phyloP scores from a whole-genome alignment of 2,797 vertebrate species.

The Lophotriccus pileatus region DNA sequence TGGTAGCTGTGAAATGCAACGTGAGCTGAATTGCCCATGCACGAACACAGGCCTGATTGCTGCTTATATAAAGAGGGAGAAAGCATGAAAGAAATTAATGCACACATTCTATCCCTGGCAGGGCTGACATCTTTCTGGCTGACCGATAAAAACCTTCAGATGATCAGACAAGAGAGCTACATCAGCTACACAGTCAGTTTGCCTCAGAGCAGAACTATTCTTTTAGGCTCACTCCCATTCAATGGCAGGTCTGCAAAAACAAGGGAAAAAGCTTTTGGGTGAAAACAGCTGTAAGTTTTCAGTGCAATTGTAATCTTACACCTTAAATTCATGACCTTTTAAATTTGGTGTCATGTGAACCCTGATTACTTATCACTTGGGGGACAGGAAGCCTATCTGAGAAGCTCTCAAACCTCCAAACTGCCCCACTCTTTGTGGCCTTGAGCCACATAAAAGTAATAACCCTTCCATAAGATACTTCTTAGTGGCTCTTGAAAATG shows the following conservation, averaged over 20 bases:
- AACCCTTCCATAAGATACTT: not conserved
- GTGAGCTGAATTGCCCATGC: not conserved
- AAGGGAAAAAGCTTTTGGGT: not conserved
- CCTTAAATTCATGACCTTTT: conserved; percentile 35
- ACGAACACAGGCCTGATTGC: not conserved
- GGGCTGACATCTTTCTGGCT: not conserved
- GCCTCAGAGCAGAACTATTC: not conserved
- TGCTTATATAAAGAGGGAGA: not conserved
- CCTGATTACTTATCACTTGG: not conserved
- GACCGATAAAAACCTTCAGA: conserved; percentile 3
- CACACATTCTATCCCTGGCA: not conserved
- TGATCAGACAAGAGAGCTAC: not conserved
- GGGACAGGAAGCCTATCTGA: not conserved
- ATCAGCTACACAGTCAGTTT: not conserved
- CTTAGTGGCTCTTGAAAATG: conserved; percentile 32
- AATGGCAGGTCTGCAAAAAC: not conserved
- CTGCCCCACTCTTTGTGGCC: not conserved
- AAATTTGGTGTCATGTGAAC: conserved; percentile 6
- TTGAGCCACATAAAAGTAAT: not conserved
- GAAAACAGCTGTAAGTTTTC: not conserved
- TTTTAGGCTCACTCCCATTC: conserved; percentile 23
- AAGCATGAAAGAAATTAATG: not conserved
- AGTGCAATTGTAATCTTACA: conserved; percentile 13
- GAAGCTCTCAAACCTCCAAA: not conserved
- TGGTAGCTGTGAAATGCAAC: not conserved